Conservation (phyloP, 2,797 vertebrate genomes). For the Bradypus variegatus region DNA sequence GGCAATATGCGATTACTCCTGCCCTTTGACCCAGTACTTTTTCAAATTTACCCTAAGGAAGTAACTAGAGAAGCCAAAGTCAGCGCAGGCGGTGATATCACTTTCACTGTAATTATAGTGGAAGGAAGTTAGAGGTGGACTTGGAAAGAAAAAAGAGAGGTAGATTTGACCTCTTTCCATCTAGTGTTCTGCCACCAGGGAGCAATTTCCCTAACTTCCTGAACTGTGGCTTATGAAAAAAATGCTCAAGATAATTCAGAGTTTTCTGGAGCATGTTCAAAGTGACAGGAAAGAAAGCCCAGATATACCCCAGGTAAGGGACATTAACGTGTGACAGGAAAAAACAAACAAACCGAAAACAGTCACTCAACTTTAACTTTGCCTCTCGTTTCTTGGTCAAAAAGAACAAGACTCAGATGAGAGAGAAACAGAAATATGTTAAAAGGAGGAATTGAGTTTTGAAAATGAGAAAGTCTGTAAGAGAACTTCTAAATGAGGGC, state of each 20-base stretch:
- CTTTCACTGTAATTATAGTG: background rate
- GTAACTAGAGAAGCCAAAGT: background rate
- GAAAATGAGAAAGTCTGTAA: background rate
- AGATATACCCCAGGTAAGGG: background rate
- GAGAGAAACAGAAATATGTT: conserved; percentile 1
- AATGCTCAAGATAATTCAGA: conserved; percentile 31
- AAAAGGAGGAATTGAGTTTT: conserved; percentile 3
- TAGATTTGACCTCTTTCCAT: background rate
- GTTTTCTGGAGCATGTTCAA: background rate
- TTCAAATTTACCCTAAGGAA: background rate
- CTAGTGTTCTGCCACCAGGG: background rate
- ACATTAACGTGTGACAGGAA: background rate
- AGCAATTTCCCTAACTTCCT: conserved; percentile 16
- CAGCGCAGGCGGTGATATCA: background rate
- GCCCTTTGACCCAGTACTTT: background rate
- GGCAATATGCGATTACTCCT: background rate
- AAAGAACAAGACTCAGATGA: background rate
- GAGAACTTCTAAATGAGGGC: background rate
- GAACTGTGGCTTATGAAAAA: background rate
- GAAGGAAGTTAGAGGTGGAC: background rate
- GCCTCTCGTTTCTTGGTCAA: background rate
- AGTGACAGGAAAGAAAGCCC: conserved; percentile 20
- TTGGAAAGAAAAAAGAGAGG: background rate
- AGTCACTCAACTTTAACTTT: background rate
- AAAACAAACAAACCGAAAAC: background rate